Percentiles rank a stretch among this genome's conserved stretches.
phyloP scores from a whole-genome alignment of 92 coral and sea anemone genomes.

The Chrysogorgia sp. region DNA sequence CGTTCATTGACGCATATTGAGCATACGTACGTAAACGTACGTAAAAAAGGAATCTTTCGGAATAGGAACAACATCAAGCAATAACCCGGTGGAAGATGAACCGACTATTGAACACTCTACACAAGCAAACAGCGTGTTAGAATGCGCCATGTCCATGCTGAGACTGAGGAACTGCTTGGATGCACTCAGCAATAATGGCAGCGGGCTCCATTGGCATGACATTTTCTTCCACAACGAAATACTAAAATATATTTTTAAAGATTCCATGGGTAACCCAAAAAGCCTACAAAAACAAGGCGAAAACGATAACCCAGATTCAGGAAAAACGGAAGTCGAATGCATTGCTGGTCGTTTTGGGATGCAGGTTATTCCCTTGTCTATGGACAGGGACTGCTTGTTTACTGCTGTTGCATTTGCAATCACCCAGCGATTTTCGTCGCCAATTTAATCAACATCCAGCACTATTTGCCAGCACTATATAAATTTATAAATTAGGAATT shows the following conservation, averaged over 20 bases:
- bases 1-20: too few species aligned
- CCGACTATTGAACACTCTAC: background rate
- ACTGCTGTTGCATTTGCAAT: conserved; percentile 41
- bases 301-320: background rate
- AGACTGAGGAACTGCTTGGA: conserved; percentile 4
- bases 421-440: background rate
- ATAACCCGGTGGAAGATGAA: background rate
- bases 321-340: background rate
- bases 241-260: conserved; percentile 11
- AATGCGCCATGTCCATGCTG: conserved; percentile 37
- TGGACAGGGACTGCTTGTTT: conserved; percentile 47
- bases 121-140: conserved; percentile 2
- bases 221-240: conserved; percentile 33
- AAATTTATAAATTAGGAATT: conserved; percentile 38
- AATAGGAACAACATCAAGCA: conserved; percentile 6
- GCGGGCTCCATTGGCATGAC: conserved; percentile 17
- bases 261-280: background rate
- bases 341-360: conserved; percentile 28
- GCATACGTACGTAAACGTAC: too few species aligned
- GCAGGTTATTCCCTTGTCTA: conserved; percentile 39
- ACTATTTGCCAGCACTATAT: conserved; percentile 30
- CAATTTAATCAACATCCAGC: background rate
- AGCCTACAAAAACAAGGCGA: background rate
- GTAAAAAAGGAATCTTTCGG: conserved; percentile 28
- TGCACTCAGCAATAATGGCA: conserved; percentile 18